phyloP scores from a whole-genome alignment of 2,797 vertebrate species.

The Numenius phaeopus region DNA sequence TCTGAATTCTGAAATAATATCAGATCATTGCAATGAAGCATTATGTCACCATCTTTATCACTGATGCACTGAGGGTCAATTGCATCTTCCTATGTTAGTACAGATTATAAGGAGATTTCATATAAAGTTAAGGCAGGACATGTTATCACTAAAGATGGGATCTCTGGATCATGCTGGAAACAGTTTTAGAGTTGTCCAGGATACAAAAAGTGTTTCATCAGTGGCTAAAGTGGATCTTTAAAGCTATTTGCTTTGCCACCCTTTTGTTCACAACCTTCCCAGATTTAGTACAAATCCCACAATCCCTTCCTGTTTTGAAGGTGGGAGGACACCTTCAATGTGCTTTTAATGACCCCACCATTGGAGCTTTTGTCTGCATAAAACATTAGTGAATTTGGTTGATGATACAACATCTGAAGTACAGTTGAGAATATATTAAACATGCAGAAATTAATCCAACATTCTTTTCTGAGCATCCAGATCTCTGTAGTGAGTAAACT shows the following conservation, averaged over 20 bases:
- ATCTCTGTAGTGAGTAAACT: not conserved
- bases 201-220: not conserved
- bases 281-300: not conserved
- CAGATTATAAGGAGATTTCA: not conserved
- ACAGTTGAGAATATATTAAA: not conserved
- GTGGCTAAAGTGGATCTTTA: not conserved
- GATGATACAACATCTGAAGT: not conserved
- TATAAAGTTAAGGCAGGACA: not conserved
- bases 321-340: not conserved
- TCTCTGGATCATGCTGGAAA: not conserved
- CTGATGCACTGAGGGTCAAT: not conserved
- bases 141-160: not conserved
- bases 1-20: not conserved
- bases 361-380: not conserved
- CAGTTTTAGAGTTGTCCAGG: not conserved
- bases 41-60: not conserved
- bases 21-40: not conserved
- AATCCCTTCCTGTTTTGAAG: not conserved
- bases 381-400: not conserved
- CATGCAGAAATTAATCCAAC: not conserved
- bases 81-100: not conserved
- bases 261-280: not conserved
- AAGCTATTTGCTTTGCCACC: not conserved
- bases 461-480: not conserved
- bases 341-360: not conserved